These are phyloP conservation scores for Myxocyprinus asiaticus DNA, from an alignment of 2,113 vertebrate species.

Conservation along the genomic window DNA sequence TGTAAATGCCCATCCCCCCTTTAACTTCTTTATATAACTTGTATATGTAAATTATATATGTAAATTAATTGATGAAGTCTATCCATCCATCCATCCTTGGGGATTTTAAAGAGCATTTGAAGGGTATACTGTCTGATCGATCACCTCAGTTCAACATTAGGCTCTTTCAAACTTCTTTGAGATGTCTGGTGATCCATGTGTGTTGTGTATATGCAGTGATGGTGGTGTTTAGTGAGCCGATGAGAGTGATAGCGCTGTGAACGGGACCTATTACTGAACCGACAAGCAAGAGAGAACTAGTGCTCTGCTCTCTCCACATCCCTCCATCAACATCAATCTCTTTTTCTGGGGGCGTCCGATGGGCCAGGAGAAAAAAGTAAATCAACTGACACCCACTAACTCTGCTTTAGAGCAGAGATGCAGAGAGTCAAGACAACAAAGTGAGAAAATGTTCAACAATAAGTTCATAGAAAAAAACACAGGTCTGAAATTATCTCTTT, in stretches of 20 bases:
- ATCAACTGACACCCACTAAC: constrained; percentile 5
- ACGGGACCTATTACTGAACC: constrained; percentile 26
- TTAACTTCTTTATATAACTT: too few relatives aligned
- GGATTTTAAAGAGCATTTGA: background rate
- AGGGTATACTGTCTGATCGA: background rate
- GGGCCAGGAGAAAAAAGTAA: constrained; percentile 9
- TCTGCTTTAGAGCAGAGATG: background rate
- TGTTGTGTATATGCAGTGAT: constrained; percentile 18
- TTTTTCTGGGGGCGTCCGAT: constrained; percentile 26
- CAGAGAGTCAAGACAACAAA: constrained; percentile 7
- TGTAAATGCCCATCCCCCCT: background rate
- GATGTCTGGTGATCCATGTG: constrained; percentile 26
- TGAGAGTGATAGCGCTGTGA: constrained; percentile 27
- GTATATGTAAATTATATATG: too few relatives aligned
- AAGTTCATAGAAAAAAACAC: background rate
- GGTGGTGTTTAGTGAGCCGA: constrained; percentile 19
- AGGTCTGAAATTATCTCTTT: background rate
- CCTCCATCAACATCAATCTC: constrained; percentile 42
- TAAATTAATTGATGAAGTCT: background rate
- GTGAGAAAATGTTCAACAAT: background rate
- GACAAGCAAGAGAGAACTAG: constrained; percentile 40
- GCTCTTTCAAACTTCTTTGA: constrained; percentile 11
- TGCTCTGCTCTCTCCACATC: constrained; percentile 24
- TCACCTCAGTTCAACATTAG: background rate
- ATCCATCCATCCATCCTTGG: background rate